These are phyloP conservation scores for Paraplagusia blochii DNA, from an alignment of 2,113 vertebrate species.

Conservation along the genomic window DNA sequence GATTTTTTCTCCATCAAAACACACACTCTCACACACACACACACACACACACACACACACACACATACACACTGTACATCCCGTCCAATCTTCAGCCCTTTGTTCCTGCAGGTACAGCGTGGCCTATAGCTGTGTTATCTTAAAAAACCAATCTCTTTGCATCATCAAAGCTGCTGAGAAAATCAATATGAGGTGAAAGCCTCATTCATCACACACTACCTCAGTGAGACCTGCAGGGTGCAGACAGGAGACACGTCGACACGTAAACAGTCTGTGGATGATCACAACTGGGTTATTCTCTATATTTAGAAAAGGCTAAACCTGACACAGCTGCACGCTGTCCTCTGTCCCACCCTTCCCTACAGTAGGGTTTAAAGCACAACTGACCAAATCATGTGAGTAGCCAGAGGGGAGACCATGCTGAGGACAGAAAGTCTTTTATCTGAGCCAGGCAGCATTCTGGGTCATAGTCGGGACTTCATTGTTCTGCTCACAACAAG, in stretches of 20 bases:
- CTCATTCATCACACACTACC: conserved; percentile 42
- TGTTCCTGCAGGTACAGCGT: conserved; percentile 40
- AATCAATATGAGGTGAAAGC: conserved; percentile 48
- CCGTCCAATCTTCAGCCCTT: conserved; percentile 29
- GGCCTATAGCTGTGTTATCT: conserved; percentile 17
- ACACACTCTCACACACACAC: conserved; percentile 22
- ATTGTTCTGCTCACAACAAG: conserved; percentile 29
- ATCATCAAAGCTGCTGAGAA: conserved; percentile 40
- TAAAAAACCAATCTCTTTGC: conserved; percentile 36
- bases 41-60: conserved; percentile 12
- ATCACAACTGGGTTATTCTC: conserved; percentile 23
- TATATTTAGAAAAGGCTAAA: conserved; percentile 11
- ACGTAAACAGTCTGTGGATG: conserved; percentile 24
- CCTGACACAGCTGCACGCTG: conserved; percentile 3
- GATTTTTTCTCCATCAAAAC: conserved; percentile 39
- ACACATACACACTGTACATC: conserved; percentile 5
- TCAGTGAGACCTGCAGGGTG: conserved; percentile 12
- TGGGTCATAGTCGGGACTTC: conserved; percentile 10
- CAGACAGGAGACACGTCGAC: conserved; percentile 23
- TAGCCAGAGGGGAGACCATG: conserved; percentile 28
- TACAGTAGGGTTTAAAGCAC: conserved; percentile 1
- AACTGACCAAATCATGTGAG: conserved; percentile 26
- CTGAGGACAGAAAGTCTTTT: conserved; percentile 51
- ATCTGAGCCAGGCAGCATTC: conserved; percentile 19
- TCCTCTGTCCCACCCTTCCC: neutral